These are phyloP conservation scores for Scomber japonicus DNA, from an alignment of 2,113 vertebrate genomes.

Conservation along the genomic window DNA sequence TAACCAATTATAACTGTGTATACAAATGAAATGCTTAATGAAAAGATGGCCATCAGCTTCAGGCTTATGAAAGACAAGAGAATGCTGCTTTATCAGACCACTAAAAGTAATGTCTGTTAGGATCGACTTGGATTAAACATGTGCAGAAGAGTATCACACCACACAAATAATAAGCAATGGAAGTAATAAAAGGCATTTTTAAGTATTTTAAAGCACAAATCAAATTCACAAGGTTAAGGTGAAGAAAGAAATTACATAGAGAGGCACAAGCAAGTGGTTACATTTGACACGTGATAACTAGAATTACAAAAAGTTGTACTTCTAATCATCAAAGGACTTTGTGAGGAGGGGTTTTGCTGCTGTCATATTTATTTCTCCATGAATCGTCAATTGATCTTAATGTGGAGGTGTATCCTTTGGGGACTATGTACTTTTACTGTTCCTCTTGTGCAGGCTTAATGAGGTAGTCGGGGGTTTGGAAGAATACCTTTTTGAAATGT, in stretches of 20 bases:
- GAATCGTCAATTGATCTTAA: background rate
- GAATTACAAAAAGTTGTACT: background rate
- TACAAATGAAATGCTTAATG: no score
- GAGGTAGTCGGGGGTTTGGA: constrained; percentile 15
- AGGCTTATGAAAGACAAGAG: no score
- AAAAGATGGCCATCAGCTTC: no score
- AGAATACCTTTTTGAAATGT: constrained; percentile 21
- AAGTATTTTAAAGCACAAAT: no score
- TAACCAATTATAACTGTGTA: no score
- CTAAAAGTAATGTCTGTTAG: no score
- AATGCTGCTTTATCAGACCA: no score
- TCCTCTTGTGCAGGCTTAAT: constrained; percentile 53
- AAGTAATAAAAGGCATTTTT: no score
- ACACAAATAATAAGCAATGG: no score
- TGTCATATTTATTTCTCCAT: background rate
- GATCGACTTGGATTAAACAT: no score
- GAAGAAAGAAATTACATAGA: background rate
- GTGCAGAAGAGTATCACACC: no score
- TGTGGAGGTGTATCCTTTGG: constrained; percentile 3
- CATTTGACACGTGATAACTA: background rate
- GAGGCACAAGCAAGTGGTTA: background rate
- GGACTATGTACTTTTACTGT: constrained; percentile 19
- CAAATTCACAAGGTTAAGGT: background rate
- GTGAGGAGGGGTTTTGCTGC: background rate
- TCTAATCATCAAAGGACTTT: background rate